A percentile compares a stretch with the other conserved stretches of the same genome.
Evolutionary conservation across 1,140 invertebrate genomes (phyloP).

Genomic region (Spodoptera litura): DNA sequence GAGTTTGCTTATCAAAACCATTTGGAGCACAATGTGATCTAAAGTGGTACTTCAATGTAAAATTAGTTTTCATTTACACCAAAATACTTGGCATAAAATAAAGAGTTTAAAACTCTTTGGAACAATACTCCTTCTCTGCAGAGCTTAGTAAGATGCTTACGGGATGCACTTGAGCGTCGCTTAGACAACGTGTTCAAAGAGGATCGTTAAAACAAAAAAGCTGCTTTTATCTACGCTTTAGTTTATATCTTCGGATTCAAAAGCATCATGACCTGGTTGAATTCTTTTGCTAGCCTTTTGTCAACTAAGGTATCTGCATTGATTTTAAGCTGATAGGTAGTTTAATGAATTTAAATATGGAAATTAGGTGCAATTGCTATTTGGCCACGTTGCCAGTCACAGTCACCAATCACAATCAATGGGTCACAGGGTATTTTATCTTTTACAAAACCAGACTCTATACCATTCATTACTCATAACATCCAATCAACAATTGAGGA

Average conservation of each 20-base stretch:
- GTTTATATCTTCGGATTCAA: too few species aligned
- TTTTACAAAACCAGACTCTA: too few species aligned
- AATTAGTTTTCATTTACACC: constrained; percentile 20
- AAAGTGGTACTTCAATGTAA: neutral
- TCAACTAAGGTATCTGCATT: too few species aligned
- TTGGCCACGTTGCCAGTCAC: too few species aligned
- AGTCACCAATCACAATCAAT: too few species aligned
- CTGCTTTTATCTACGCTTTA: neutral
- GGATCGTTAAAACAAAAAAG: neutral
- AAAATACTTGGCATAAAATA: constrained; percentile 19
- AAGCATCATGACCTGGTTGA: neutral
- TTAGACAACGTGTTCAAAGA: neutral
- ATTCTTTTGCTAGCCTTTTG: too few species aligned
- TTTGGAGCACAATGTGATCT: constrained; percentile 7
- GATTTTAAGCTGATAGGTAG: too few species aligned
- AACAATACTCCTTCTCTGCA: neutral
- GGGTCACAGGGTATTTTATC: too few species aligned
- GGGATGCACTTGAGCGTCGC: constrained; percentile 8
- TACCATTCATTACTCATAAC: too few species aligned
- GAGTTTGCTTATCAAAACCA: constrained; percentile 14
- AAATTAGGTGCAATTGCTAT: too few species aligned
- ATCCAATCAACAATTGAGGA: neutral
- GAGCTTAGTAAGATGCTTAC: constrained; percentile 12
- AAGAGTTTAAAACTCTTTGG: constrained; percentile 18
- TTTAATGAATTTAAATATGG: too few species aligned